These are phyloP conservation scores for Saxicola maurus DNA, from an alignment of 2,797 vertebrate species.

Conservation along the genomic window DNA sequence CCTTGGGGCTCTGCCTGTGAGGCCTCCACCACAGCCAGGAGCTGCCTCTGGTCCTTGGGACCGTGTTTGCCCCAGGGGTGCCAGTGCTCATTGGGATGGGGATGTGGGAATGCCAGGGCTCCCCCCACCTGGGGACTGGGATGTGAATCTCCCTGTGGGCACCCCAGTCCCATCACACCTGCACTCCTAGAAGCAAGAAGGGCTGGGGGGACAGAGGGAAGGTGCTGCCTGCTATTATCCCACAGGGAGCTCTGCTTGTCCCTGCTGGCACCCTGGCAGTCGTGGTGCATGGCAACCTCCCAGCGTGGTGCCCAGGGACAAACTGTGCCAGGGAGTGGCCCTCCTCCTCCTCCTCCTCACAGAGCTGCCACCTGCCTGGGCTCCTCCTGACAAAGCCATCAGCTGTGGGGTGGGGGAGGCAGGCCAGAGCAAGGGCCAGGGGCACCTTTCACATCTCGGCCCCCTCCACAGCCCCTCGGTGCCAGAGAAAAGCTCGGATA, in stretches of 20 bases:
- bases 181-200: background rate
- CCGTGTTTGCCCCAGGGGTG: background rate
- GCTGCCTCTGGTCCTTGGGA: background rate
- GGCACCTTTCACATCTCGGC: background rate
- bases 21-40: fast-evolving
- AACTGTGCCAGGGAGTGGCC: background rate
- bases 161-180: background rate
- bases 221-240: background rate
- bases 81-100: background rate
- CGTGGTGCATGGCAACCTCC: background rate
- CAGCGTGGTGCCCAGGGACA: background rate
- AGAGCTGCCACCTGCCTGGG: background rate
- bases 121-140: fast-evolving
- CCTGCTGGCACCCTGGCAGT: fast-evolving
- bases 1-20: fast-evolving
- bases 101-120: background rate
- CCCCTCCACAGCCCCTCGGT: fast-evolving
- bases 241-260: background rate
- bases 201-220: too few species aligned
- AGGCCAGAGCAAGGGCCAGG: background rate
- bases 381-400: background rate
- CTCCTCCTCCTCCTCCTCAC: background rate
- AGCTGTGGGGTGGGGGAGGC: background rate
- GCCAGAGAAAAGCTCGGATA: background rate
- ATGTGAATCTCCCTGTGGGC: background rate